Percentiles rank a stretch among this genome's conserved stretches.
phyloP scores from a whole-genome alignment of 2,888 invertebrate genomes.

The Apantesis nais region DNA sequence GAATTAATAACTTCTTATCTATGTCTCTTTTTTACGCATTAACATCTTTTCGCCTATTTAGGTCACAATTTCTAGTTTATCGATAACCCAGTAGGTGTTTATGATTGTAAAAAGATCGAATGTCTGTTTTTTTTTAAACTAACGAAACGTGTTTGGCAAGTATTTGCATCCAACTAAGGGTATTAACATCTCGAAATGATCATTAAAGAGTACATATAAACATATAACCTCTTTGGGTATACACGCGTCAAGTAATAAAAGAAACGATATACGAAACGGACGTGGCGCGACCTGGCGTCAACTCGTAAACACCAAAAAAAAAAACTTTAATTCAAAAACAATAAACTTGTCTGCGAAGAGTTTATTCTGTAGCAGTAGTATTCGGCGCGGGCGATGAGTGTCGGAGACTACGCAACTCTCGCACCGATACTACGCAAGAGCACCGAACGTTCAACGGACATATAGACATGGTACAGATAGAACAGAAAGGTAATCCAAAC shows the following conservation, averaged over 20 bases:
- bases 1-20: slow-evolving; percentile 12
- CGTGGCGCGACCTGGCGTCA: slow-evolving; percentile 73
- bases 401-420: neutral
- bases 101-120: slow-evolving; percentile 33
- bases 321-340: slow-evolving; percentile 79
- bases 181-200: slow-evolving; percentile 47
- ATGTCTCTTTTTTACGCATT: slow-evolving; percentile 17
- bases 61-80: slow-evolving; percentile 46
- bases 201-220: slow-evolving; percentile 42
- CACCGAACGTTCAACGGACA: neutral
- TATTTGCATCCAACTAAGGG: slow-evolving; percentile 42
- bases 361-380: neutral
- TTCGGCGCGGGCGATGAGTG: neutral
- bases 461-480: neutral
- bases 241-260: slow-evolving; percentile 59
- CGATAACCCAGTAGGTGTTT: slow-evolving; percentile 28
- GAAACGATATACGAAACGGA: slow-evolving; percentile 73
- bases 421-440: neutral
- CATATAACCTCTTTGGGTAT: slow-evolving; percentile 43
- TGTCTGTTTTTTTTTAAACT: slow-evolving; percentile 36
- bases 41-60: slow-evolving; percentile 38
- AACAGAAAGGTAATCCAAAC: neutral
- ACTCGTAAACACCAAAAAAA: slow-evolving; percentile 79
- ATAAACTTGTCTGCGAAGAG: slow-evolving; percentile 74
- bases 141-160: slow-evolving; percentile 46